Evolutionary conservation across 2,888 invertebrate species (phyloP).

Genomic region (Zaprionus obscuricornis): DNA sequence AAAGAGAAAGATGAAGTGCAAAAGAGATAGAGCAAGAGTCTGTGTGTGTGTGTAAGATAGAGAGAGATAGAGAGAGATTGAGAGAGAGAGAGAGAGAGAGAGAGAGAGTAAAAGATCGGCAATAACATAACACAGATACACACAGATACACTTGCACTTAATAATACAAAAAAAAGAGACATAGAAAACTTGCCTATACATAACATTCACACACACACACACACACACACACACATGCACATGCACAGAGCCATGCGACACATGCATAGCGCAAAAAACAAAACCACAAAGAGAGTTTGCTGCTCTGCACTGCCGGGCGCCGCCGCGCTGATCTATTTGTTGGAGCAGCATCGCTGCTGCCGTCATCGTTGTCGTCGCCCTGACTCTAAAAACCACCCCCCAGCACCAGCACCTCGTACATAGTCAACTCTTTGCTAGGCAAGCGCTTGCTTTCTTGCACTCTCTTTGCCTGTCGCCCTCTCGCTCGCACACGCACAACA

Average conservation of each 20-base stretch:
- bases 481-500: too few relatives aligned
- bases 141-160: slow-evolving; percentile 1
- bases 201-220: slow-evolving; percentile 7
- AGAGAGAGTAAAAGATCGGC: slow-evolving; percentile 2
- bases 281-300: slow-evolving; percentile 33
- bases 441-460: too few relatives aligned
- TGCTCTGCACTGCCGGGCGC: neutral
- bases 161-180: slow-evolving; percentile 1
- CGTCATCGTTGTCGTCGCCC: too few relatives aligned
- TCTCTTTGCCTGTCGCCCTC: too few relatives aligned
- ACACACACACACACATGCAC: slow-evolving; percentile 2
- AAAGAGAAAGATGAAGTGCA: slow-evolving; percentile 38
- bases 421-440: too few relatives aligned
- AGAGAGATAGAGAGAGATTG: slow-evolving; percentile 21
- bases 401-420: too few relatives aligned
- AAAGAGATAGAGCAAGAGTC: slow-evolving; percentile 6
- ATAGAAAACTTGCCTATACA: slow-evolving; percentile 21
- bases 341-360: too few relatives aligned
- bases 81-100: too few relatives aligned
- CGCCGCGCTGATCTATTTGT: slow-evolving; percentile 53
- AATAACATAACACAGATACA: slow-evolving; percentile 3
- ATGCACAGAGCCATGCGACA: slow-evolving; percentile 13
- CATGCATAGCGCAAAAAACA: slow-evolving; percentile 46
- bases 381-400: too few relatives aligned
- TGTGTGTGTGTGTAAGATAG: too few relatives aligned